Conservation (phyloP, 2,888 invertebrate genomes). For the Drosophila leonis region DNA sequence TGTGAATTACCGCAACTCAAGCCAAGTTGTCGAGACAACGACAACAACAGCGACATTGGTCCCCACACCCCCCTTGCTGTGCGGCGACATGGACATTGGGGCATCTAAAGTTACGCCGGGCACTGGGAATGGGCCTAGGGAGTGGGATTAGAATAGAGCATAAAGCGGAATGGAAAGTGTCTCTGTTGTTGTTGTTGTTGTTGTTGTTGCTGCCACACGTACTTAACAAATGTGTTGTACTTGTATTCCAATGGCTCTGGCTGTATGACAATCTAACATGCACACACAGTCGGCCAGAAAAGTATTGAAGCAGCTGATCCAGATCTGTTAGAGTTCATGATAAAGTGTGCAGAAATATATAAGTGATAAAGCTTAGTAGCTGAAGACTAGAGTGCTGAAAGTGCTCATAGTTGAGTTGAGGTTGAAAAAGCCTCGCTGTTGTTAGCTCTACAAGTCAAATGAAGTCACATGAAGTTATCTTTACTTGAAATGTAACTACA, state of each 20-base stretch:
- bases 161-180: slow-evolving; percentile 37
- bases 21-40: slow-evolving; percentile 27
- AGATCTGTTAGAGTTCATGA: background rate
- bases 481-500: too few relatives aligned
- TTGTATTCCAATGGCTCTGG: slow-evolving; percentile 23
- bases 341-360: too few relatives aligned
- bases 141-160: slow-evolving; percentile 42
- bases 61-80: background rate
- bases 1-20: slow-evolving; percentile 66
- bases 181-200: background rate
- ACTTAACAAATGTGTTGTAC: slow-evolving; percentile 36
- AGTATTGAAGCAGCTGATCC: background rate
- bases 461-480: background rate
- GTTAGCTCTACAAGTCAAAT: too few relatives aligned
- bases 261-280: slow-evolving; percentile 14
- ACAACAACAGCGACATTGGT: slow-evolving; percentile 9
- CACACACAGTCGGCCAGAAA: slow-evolving; percentile 12
- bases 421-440: too few relatives aligned
- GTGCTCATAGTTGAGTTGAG: background rate
- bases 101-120: slow-evolving; percentile 49
- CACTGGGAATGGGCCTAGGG: slow-evolving; percentile 7
- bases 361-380: too few relatives aligned
- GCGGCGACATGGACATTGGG: slow-evolving; percentile 32
- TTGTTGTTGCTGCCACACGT: slow-evolving; percentile 39
- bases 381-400: background rate